phyloP scores from a whole-genome alignment of 2,797 vertebrate genomes.

The Helostoma temminkii region DNA sequence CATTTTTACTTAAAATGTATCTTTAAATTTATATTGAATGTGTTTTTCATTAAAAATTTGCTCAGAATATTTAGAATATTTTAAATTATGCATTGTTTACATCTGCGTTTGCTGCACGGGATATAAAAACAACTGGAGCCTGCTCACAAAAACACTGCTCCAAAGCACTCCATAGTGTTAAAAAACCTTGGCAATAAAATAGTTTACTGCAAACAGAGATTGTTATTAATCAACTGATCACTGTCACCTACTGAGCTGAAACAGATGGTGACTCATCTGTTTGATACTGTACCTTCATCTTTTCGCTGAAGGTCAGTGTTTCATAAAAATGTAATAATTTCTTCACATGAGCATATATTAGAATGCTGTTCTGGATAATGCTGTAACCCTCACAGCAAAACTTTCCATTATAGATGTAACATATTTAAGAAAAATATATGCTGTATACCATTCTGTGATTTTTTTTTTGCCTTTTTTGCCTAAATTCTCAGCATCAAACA shows the following conservation, averaged over 20 bases:
- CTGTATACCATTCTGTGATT: no score
- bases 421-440: neutral
- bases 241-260: neutral
- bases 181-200: no score
- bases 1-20: no score
- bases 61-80: neutral
- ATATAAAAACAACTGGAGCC: no score
- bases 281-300: neutral
- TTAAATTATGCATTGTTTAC: neutral
- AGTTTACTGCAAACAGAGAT: neutral
- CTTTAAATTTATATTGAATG: neutral
- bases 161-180: neutral
- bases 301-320: slow-evolving; percentile 6
- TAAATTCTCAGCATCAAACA: neutral
- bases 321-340: slow-evolving; percentile 17
- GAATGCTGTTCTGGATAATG: neutral
- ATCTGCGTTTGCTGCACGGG: no score
- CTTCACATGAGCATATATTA: neutral
- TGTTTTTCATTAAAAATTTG: neutral
- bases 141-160: no score
- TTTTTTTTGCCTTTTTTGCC: no score
- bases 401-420: neutral
- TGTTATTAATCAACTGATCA: slow-evolving; percentile 1
- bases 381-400: neutral
- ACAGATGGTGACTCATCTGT: slow-evolving; percentile 9